These are phyloP conservation scores for Myotis myotis DNA, from an alignment of 2,797 vertebrate genomes.

Conservation along the genomic window DNA sequence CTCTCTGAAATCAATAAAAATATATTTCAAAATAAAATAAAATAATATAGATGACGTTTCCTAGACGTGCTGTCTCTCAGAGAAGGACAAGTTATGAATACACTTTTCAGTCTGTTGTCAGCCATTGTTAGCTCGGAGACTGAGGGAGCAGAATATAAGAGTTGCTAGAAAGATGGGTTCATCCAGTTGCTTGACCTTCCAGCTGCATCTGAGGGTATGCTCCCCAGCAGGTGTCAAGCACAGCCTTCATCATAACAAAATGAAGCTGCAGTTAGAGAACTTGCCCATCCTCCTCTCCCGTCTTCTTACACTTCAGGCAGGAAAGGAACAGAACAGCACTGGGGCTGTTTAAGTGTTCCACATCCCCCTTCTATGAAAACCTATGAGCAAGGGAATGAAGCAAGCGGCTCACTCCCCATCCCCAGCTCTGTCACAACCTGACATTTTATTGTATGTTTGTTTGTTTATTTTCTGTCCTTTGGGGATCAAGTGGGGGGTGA, in stretches of 20 bases:
- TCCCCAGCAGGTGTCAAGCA: not conserved
- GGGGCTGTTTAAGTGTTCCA: not conserved
- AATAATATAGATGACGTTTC: not conserved
- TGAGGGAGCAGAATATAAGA: not conserved
- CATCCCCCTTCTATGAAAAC: not conserved
- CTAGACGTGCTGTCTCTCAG: not conserved
- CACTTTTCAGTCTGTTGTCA: not conserved
- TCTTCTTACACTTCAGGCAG: not conserved
- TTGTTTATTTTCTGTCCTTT: not conserved
- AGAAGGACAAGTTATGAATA: not conserved
- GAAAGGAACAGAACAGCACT: not conserved
- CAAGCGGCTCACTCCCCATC: not conserved
- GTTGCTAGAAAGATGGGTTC: not conserved
- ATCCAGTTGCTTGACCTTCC: not conserved
- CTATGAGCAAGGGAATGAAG: too few relatives aligned
- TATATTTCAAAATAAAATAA: too few relatives aligned
- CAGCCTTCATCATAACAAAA: not conserved
- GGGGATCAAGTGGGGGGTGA: not conserved
- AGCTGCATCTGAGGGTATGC: not conserved
- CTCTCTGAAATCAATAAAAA: too few relatives aligned
- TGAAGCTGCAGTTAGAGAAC: not conserved
- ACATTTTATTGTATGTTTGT: not conserved
- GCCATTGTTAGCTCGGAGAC: not conserved
- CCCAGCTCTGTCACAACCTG: not conserved
- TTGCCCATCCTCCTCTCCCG: not conserved